Evolutionary conservation across 2,797 vertebrate genomes (phyloP).

Genomic region (Orientallactaga sibirica): DNA sequence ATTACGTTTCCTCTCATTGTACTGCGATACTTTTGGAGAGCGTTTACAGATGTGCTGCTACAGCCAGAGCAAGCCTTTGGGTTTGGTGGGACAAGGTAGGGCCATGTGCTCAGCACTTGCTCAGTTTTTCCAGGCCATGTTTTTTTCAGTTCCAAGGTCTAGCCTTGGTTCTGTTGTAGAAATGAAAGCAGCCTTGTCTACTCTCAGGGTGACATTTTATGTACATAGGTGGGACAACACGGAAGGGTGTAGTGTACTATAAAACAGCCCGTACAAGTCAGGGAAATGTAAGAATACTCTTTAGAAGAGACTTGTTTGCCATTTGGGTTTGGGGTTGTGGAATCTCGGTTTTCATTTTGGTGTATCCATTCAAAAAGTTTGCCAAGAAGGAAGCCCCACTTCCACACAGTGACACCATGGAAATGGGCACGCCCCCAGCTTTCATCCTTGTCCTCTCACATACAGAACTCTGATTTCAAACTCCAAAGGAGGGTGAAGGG

Average conservation of each 20-base stretch:
- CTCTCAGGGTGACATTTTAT: neutral
- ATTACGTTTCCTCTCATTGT: neutral
- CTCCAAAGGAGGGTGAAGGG: neutral
- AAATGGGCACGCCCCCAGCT: neutral
- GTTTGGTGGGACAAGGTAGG: accelerated
- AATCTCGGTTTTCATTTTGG: neutral
- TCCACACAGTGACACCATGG: too few species aligned
- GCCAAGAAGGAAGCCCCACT: neutral
- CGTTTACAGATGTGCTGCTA: neutral
- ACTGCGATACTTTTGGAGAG: neutral
- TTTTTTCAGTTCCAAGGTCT: neutral
- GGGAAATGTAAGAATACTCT: neutral
- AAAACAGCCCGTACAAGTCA: neutral
- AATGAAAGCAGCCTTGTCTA: accelerated
- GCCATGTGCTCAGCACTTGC: accelerated
- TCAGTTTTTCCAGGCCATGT: accelerated
- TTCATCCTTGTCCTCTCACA: accelerated
- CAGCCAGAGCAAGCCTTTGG: accelerated
- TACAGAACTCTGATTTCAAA: neutral
- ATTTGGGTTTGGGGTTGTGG: neutral
- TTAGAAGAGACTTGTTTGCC: accelerated
- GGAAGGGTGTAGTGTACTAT: accelerated
- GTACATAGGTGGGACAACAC: too few species aligned
- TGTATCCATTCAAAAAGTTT: neutral
- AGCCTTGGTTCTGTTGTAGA: neutral